Evolutionary conservation across 2,888 invertebrate genomes (phyloP).

Genomic region (Dorcus parallelipipedus): DNA sequence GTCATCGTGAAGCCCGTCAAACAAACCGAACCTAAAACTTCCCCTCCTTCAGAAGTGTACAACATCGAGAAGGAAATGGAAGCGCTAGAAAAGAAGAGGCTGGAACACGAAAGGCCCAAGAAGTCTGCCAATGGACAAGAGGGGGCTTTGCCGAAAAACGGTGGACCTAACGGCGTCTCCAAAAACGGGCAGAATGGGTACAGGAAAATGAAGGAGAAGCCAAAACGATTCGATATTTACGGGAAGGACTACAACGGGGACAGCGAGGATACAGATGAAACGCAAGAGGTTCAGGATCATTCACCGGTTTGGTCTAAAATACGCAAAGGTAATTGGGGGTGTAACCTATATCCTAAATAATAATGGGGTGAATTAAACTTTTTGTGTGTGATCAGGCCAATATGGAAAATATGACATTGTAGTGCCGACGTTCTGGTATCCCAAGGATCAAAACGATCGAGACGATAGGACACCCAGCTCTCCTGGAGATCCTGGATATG

Average conservation of each 20-base stretch:
- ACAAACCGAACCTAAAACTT: conserved; percentile 4
- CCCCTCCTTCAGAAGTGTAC: conserved; percentile 13
- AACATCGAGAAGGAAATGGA: conserved; percentile 14
- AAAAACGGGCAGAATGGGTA: conserved; percentile 23
- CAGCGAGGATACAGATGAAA: conserved; percentile 32
- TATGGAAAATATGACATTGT: conserved; percentile 45
- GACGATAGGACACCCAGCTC: conserved; percentile 57
- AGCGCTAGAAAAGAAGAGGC: conserved; percentile 7
- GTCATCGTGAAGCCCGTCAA: conserved; percentile 25
- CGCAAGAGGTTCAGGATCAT: conserved; percentile 34
- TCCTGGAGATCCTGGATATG: conserved; percentile 71
- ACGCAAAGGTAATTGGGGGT: conserved; percentile 38
- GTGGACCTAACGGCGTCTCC: conserved; percentile 18
- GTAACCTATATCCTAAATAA: too few species aligned
- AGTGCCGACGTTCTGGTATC: conserved; percentile 48
- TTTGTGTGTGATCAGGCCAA: conserved; percentile 46
- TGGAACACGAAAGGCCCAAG: conserved; percentile 19
- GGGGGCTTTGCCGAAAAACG: conserved; percentile 10
- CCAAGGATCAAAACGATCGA: conserved; percentile 39
- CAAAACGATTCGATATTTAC: conserved; percentile 40
- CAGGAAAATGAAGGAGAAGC: conserved; percentile 27
- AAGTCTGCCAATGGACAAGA: conserved; percentile 4
- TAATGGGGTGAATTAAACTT: background rate
- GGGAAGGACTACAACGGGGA: conserved; percentile 41
- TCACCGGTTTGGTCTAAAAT: conserved; percentile 49